Evolutionary conservation across 2,888 invertebrate species (phyloP), one percentile per base, ranked within the genome.

Genomic region (Prosapia bicincta): DNA sequence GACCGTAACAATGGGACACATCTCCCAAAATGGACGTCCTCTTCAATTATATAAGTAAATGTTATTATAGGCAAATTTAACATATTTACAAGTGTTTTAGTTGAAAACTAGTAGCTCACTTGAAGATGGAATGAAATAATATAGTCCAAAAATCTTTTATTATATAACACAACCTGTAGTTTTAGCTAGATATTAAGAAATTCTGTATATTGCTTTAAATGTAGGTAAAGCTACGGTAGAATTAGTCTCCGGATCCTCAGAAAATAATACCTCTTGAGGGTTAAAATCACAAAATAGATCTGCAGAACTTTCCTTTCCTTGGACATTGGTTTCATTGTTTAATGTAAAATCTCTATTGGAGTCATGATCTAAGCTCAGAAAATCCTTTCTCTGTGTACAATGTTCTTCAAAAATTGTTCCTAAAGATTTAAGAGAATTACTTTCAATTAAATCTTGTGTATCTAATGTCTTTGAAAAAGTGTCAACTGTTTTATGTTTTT

Each of bases 401-500:
- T 54, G 54, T 54, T 54, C 54, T 20, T 54, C 54, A 13, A 54
- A 54, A 54, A 54, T 54, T 20, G 54, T 54, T 13, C 20, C 54
- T 20, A 54, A 69, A 20, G 30, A 26, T 23, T 26, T 24, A 24
- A 69, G 69, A 69, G 28, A 23, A 71, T 72, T 28, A 69, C 28
- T 71, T 71, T 71, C 71, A 32, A 71, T 24, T 26, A 69, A 28
- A 24, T 68, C 67, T 30, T 73, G 26, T 3, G 69, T n/a, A 24
- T 54, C 71, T 20, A 76, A 66, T 43, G 54, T 26, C 25, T 72
- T 72, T 24, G 67, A 28, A 28, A 76, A 76, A 68, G 67, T 26
- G 1, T 30, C 66, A 26, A 67, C 71, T 7, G 66, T 69, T 72
- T 78, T 78, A 74, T 79, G 79, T 72, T 76, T 81, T 32, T 79